A percentile compares a stretch with the other conserved stretches of the same genome.
Conservation (phyloP, 2,113 vertebrate species). For the Manacus vitellinus region DNA sequence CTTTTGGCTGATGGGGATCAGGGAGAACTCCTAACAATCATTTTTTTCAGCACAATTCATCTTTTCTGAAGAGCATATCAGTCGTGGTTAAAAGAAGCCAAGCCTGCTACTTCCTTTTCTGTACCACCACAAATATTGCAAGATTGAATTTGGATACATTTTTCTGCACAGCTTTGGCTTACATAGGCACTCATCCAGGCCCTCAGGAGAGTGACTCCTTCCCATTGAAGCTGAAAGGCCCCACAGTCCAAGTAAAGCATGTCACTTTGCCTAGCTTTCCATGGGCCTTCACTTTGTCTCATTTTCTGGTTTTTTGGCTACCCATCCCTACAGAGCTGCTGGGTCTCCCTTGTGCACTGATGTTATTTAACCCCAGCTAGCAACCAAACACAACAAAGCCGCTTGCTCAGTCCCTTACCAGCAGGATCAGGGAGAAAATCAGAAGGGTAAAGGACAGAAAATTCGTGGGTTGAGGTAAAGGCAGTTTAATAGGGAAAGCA, state of each 20-base stretch:
- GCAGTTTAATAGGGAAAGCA: not conserved
- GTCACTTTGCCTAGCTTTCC: not conserved
- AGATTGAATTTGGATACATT: not conserved
- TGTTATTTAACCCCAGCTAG: not conserved
- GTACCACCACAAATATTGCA: not conserved
- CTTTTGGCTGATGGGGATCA: not conserved
- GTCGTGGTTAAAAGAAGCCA: not conserved
- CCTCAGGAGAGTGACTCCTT: not conserved
- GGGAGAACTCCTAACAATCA: not conserved
- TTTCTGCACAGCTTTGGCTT: not conserved
- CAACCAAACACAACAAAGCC: not conserved
- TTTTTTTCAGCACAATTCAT: not conserved
- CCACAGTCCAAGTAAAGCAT: not conserved
- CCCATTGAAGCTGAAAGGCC: not conserved
- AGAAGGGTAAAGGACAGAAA: not conserved
- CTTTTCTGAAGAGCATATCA: not conserved
- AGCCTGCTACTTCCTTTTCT: not conserved
- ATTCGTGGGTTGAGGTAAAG: not conserved
- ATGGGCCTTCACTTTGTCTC: not conserved
- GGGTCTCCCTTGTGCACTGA: not conserved
- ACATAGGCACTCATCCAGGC: not conserved
- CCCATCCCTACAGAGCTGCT: not conserved
- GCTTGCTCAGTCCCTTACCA: not conserved
- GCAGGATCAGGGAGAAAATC: not conserved
- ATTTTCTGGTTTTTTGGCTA: not conserved